These are phyloP conservation scores for Bombus consobrinus DNA, from an alignment of 1,140 invertebrate genomes.

Conservation along the genomic window DNA sequence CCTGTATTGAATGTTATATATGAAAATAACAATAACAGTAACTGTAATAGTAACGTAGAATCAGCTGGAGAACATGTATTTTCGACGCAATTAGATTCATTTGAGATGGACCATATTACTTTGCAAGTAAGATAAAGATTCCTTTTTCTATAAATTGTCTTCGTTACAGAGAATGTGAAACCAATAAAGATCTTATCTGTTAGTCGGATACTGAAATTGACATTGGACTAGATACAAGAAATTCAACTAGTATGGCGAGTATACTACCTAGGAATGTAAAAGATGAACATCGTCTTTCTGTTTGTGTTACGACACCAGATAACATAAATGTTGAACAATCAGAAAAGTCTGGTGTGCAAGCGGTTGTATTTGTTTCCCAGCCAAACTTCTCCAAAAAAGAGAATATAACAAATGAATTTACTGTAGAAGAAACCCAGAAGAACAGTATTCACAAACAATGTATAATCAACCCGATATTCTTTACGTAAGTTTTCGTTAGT, in stretches of 20 bases:
- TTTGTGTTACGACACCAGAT: constrained; percentile 44
- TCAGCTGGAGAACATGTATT: constrained; percentile 65
- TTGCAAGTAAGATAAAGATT: constrained; percentile 66
- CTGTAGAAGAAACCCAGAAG: constrained; percentile 33
- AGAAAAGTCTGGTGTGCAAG: constrained; percentile 42
- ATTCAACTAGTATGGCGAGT: constrained; percentile 73
- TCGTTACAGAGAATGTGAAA: neutral
- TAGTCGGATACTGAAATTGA: constrained; percentile 72
- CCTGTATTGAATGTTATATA: constrained; percentile 76
- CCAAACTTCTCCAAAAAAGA: constrained; percentile 62
- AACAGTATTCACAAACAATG: constrained; percentile 4
- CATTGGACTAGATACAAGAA: constrained; percentile 69
- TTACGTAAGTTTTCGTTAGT: constrained; percentile 45
- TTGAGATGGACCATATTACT: constrained; percentile 75
- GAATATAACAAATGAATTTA: constrained; percentile 56
- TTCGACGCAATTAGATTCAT: constrained; percentile 72
- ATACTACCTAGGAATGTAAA: constrained; percentile 76
- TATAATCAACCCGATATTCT: constrained; percentile 21
- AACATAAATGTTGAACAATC: constrained; percentile 47
- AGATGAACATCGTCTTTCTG: constrained; percentile 59
- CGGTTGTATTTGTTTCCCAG: constrained; percentile 62
- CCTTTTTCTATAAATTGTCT: neutral
- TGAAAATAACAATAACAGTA: constrained; percentile 63
- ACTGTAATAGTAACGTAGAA: constrained; percentile 39
- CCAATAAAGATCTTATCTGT: constrained; percentile 12